Evolutionary conservation across 2,888 invertebrate genomes (phyloP).

Genomic region (Colletes collaris): DNA sequence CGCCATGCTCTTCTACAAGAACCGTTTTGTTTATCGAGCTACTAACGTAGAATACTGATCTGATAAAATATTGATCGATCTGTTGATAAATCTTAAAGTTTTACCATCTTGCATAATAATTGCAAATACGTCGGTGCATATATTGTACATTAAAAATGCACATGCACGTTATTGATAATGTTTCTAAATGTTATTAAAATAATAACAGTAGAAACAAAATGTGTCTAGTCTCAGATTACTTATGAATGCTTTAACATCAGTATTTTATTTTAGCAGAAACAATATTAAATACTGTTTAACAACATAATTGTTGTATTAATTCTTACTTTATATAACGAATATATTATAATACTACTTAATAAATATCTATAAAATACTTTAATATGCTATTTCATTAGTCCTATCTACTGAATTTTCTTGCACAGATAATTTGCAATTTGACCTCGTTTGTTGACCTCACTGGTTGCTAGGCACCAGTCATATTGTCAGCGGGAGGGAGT

Average conservation of each 20-base stretch:
- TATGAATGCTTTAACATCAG: too few species aligned
- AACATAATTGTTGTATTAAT: too few species aligned
- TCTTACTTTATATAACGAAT: too few species aligned
- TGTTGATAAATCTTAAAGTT: too few species aligned
- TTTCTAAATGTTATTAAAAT: too few species aligned
- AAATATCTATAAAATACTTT: neutral
- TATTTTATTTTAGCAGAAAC: neutral
- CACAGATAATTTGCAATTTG: constrained; percentile 58
- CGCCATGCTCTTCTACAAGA: constrained; percentile 10
- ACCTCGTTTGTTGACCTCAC: constrained; percentile 72
- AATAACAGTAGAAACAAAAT: too few species aligned
- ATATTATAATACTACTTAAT: neutral
- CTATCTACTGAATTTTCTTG: constrained; percentile 43
- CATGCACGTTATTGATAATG: too few species aligned
- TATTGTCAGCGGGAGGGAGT: constrained; percentile 43
- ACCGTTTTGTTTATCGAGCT: constrained; percentile 8
- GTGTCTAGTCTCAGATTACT: too few species aligned
- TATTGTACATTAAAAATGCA: neutral
- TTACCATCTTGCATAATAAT: neutral
- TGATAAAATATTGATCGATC: neutral
- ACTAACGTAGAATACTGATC: too few species aligned
- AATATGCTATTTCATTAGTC: constrained; percentile 7
- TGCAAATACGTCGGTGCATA: neutral
- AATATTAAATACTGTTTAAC: neutral
- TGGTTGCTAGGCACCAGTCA: constrained; percentile 67